These are phyloP conservation scores for Allygus modestus DNA, from an alignment of 2,888 invertebrate species.

Conservation along the genomic window DNA sequence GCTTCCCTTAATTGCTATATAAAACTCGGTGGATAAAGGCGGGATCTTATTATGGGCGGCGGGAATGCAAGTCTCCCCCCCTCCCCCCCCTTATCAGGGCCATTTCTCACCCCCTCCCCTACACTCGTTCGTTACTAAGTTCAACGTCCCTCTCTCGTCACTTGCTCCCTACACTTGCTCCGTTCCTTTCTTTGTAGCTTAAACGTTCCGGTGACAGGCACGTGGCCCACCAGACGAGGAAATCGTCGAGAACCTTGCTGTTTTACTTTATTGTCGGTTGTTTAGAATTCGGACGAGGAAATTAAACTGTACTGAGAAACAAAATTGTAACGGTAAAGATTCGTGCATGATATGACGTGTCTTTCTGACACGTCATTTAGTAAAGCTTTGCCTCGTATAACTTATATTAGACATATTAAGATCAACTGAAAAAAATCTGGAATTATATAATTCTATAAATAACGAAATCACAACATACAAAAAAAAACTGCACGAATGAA, in stretches of 20 bases:
- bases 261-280: neutral
- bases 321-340: no score
- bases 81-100: slow-evolving; percentile 26
- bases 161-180: slow-evolving; percentile 31
- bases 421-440: no score
- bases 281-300: no score
- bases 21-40: slow-evolving; percentile 57
- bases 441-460: no score
- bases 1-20: slow-evolving; percentile 58
- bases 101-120: slow-evolving; percentile 34
- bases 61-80: slow-evolving; percentile 46
- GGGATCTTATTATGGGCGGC: slow-evolving; percentile 50
- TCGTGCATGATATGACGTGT: no score
- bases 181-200: slow-evolving; percentile 21
- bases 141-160: slow-evolving; percentile 29
- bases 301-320: no score
- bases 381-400: no score
- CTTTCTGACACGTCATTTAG: no score
- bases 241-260: neutral
- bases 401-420: no score
- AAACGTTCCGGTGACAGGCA: slow-evolving; percentile 21
- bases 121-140: slow-evolving; percentile 37
- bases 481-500: no score
- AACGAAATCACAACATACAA: no score
- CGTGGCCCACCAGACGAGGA: neutral